A percentile compares a stretch with the other conserved stretches of the same genome.
Conservation (phyloP, 1,140 invertebrate species). For the Calephelis virginiensis region DNA sequence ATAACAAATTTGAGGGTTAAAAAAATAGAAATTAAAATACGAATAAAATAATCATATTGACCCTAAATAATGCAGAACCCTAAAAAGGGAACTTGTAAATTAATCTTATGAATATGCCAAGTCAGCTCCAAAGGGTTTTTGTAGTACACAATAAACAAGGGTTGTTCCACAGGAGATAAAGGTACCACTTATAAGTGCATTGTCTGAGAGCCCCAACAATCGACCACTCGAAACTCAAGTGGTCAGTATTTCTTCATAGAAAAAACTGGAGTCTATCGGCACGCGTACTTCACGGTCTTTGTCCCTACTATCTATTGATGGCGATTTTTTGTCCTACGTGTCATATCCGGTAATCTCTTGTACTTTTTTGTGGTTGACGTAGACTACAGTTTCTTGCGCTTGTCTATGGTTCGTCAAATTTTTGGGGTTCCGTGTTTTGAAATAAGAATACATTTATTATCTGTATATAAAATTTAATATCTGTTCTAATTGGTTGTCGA, state of each 20-base stretch:
- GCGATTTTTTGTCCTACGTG: slow-evolving; percentile 37
- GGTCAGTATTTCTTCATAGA: slow-evolving; percentile 47
- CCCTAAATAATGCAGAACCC: not conserved
- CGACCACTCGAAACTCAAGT: slow-evolving; percentile 46
- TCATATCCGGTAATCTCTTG: slow-evolving; percentile 47
- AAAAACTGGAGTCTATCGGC: slow-evolving; percentile 42
- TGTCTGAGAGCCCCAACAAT: slow-evolving; percentile 48
- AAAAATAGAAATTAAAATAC: no score
- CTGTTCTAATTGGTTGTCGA: no score
- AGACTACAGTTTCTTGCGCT: slow-evolving; percentile 12
- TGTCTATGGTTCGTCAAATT: no score
- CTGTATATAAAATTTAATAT: no score
- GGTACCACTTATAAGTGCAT: slow-evolving; percentile 23
- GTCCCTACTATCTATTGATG: slow-evolving; percentile 6
- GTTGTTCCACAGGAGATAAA: slow-evolving; percentile 32
- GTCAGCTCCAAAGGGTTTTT: slow-evolving; percentile 13
- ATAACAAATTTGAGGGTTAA: no score
- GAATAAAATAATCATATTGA: no score
- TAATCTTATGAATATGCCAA: slow-evolving; percentile 4
- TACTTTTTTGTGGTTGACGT: slow-evolving; percentile 35
- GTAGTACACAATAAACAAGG: slow-evolving; percentile 28
- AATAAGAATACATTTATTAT: no score
- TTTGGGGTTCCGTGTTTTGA: no score
- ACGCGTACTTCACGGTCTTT: slow-evolving; percentile 46
- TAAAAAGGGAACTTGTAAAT: slow-evolving; percentile 7